Conservation (phyloP, 2,113 vertebrate species). For the Oenanthe melanoleuca region DNA sequence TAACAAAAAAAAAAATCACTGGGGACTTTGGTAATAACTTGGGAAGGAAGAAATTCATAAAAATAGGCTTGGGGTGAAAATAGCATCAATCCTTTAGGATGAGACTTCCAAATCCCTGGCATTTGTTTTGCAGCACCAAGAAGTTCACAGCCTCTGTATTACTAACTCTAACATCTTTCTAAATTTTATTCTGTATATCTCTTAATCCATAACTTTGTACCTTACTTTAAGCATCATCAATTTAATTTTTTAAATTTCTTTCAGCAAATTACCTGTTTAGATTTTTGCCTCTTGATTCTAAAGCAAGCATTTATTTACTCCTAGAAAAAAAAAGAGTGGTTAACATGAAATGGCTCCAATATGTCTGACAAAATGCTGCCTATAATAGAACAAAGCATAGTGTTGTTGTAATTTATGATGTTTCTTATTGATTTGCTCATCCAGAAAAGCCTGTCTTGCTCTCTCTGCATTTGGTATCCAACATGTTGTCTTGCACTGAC, state of each 20-base stretch:
- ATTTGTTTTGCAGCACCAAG: not conserved
- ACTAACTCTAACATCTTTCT: not conserved
- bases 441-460: not conserved
- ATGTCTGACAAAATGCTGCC: not conserved
- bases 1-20: not conserved
- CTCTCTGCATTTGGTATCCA: not conserved
- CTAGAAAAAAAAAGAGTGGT: not conserved
- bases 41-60: constrained; percentile 34
- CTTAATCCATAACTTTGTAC: not conserved
- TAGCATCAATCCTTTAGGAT: not conserved
- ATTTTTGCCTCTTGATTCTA: not conserved
- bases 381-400: constrained; percentile 31
- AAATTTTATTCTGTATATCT: not conserved
- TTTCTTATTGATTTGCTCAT: not conserved
- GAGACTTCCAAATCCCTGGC: not conserved
- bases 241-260: not conserved
- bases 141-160: not conserved
- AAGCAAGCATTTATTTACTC: not conserved
- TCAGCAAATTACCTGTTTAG: not conserved
- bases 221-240: not conserved
- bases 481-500: not conserved
- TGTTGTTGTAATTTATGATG: not conserved
- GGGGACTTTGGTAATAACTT: not conserved
- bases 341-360: not conserved
- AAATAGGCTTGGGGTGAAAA: not conserved